These are phyloP conservation scores for Diorhabda elongata DNA, from an alignment of 1,140 invertebrate species.

Conservation along the genomic window DNA sequence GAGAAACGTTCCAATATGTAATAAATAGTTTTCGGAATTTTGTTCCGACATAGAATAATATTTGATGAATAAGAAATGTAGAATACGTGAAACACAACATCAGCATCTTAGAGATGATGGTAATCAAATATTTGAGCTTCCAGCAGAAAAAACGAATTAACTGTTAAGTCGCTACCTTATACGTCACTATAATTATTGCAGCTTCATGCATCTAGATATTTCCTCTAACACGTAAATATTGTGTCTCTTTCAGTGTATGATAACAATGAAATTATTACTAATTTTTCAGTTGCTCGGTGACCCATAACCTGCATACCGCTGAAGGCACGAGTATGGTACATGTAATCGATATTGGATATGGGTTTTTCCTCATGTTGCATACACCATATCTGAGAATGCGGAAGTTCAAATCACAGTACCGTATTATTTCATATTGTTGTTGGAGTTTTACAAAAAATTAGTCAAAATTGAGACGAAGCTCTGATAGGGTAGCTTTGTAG, in stretches of 20 bases:
- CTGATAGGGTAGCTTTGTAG: too few species aligned
- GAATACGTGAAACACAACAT: too few species aligned
- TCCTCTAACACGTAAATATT: neutral
- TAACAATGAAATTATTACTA: constrained; percentile 5
- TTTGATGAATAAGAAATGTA: too few species aligned
- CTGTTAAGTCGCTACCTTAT: neutral
- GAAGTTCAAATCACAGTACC: constrained; percentile 5
- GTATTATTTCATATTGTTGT: neutral
- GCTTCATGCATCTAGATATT: neutral
- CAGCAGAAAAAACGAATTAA: neutral
- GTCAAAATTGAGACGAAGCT: too few species aligned
- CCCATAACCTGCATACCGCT: constrained; percentile 6
- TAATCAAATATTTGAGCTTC: too few species aligned
- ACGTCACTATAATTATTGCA: neutral
- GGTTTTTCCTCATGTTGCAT: neutral
- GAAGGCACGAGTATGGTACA: constrained; percentile 6
- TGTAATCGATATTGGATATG: constrained; percentile 3
- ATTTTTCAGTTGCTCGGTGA: constrained; percentile 14
- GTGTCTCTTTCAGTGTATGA: constrained; percentile 4
- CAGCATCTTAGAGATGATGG: too few species aligned
- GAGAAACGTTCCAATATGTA: too few species aligned
- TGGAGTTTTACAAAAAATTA: too few species aligned
- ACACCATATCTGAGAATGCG: constrained; percentile 8
- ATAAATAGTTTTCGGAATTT: too few species aligned
- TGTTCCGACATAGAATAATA: too few species aligned